phyloP scores from a whole-genome alignment of 2,797 vertebrate genomes.

The Sitta carolinensis region DNA sequence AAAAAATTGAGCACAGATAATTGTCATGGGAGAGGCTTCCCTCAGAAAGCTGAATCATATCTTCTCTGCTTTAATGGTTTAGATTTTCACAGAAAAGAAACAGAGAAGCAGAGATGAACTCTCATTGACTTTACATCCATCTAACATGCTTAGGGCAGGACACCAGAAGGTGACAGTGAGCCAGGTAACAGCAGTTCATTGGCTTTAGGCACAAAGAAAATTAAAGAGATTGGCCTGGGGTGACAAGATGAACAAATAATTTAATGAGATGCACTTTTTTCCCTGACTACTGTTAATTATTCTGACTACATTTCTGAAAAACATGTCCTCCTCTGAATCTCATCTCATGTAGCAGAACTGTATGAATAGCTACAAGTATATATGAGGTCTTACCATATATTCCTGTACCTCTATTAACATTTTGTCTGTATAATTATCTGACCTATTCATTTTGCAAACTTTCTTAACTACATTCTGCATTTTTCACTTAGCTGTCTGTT shows the following conservation, averaged over 20 bases:
- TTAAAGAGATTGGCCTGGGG: neutral
- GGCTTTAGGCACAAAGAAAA: neutral
- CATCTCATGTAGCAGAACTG: neutral
- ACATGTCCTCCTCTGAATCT: neutral
- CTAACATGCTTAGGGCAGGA: neutral
- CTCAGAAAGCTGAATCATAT: rapidly evolving
- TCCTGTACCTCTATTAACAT: neutral
- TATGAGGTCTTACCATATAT: neutral
- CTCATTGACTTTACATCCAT: neutral
- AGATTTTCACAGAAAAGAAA: neutral
- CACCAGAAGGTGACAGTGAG: neutral
- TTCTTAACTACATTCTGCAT: neutral
- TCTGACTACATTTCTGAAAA: neutral
- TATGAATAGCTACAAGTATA: neutral
- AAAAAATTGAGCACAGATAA: neutral
- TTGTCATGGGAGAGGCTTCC: neutral
- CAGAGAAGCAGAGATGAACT: neutral
- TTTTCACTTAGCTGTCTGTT: neutral
- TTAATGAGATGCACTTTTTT: neutral
- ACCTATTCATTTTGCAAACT: neutral
- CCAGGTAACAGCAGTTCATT: neutral
- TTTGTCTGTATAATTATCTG: neutral
- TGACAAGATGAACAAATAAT: neutral
- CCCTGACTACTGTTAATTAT: neutral
- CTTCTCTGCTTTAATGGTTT: neutral